Evolutionary conservation across 2,888 invertebrate species (phyloP).

Genomic region (Listrodromus nycthemerus): DNA sequence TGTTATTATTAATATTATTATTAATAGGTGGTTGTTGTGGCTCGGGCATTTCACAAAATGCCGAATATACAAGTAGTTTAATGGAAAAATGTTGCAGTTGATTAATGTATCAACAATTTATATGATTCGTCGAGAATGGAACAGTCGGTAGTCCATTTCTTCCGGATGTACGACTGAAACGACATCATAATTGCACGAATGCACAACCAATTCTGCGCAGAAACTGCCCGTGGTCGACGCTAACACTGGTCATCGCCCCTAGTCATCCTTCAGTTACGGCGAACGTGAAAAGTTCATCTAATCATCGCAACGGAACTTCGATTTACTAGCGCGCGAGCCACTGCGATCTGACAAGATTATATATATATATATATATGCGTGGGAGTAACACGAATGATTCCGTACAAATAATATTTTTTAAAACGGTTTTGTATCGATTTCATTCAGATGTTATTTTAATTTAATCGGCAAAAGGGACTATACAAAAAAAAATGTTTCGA

Average conservation of each 20-base stretch:
- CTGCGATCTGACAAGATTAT: background rate
- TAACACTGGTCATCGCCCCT: background rate
- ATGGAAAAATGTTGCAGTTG: background rate
- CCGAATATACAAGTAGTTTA: background rate
- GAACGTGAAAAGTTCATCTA: background rate
- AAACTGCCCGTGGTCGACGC: background rate
- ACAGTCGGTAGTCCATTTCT: background rate
- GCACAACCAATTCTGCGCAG: background rate
- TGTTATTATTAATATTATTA: constrained; percentile 46
- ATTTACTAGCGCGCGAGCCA: background rate
- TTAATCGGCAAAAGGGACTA: constrained; percentile 12
- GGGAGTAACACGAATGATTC: background rate
- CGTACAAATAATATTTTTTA: background rate
- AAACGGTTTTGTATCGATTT: background rate
- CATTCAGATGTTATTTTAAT: background rate
- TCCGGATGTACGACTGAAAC: background rate
- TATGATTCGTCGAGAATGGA: background rate
- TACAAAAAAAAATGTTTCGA: constrained; percentile 23
- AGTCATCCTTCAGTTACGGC: background rate
- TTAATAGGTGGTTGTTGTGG: background rate
- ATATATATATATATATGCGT: background rate
- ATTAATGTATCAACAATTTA: background rate
- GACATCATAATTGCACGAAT: background rate
- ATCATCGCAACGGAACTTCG: background rate
- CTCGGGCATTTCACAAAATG: background rate